Evolutionary conservation across 2,113 vertebrate species (phyloP), one percentile per base, ranked within the genome.

Genomic region (Alexandromys fortis): DNA sequence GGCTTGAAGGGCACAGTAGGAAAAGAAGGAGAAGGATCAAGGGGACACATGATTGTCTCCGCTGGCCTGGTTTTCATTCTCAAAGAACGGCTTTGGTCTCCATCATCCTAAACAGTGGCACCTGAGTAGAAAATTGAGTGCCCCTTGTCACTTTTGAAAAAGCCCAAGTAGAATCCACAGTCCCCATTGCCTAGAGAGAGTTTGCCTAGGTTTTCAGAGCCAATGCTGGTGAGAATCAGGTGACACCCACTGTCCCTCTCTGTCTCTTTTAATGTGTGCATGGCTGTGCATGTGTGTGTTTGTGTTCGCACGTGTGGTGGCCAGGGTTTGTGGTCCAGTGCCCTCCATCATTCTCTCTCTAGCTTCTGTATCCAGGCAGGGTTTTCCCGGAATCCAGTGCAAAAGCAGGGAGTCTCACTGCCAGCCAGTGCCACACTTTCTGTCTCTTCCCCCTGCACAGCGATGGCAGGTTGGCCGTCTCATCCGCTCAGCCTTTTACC

Each of bases 91-190:
- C 75, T 65, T 38, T 77, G 61, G 33, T 45, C 86, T 55, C 58
- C 7, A 47, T 7, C n/a, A 47, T 9, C n/a, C 77, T 49, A 63
- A 86, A 79, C 26, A 38, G 8, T n/a, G 10, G n/a, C 45, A 4
- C 14, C 63, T 81, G 21, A 89, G 89, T 45, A 28, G 58, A 42
- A 45, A 79, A 42, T 88, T 68, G 1, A 42, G 78, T 9, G 67
- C 52, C 38, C 8, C 16, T 17, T 13, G 14, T n/a, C 22, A 3
- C 26, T 89, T 42, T 47, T 10, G 6, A 26, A 63, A 70, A n/a
- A 30, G 30, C 52, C n/a, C 22, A 1, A 0, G 3, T 3, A 8
- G 7, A 26, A 8, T 42, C 9, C 19, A 30, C 11, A 2, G 55
- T 9, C 13, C 16, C 13, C 22, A 9, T 1, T 2, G 22, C 35